Conservation (phyloP, 2,797 vertebrate species). For the Enteromius afrohamiltoni region DNA sequence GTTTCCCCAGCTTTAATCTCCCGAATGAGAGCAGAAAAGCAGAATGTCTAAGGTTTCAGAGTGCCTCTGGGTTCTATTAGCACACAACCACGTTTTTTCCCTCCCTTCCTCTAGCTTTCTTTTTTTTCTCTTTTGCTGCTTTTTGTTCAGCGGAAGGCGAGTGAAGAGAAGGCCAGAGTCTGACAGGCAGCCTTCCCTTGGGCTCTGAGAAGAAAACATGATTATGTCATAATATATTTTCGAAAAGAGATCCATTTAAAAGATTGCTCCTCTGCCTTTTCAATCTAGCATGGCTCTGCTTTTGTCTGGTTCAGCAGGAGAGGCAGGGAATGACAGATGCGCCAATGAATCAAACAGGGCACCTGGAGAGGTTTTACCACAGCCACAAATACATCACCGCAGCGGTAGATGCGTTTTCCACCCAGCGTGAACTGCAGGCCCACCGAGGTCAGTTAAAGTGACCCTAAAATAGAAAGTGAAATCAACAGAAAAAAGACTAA, state of each 20-base stretch:
- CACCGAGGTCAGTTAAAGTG: slow-evolving; percentile 37
- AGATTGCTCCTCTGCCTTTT: slow-evolving; percentile 77
- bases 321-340: slow-evolving; percentile 70
- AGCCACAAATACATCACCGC: slow-evolving; percentile 47
- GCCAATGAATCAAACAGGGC: slow-evolving; percentile 71
- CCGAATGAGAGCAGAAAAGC: slow-evolving; percentile 78
- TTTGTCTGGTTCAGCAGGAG: slow-evolving; percentile 72
- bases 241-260: slow-evolving; percentile 80
- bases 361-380: slow-evolving; percentile 69
- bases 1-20: slow-evolving; percentile 85
- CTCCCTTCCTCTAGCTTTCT: background rate
- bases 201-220: slow-evolving; percentile 80
- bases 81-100: slow-evolving; percentile 79
- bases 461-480: slow-evolving; percentile 26
- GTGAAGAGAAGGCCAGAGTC: slow-evolving; percentile 72
- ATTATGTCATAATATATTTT: slow-evolving; percentile 86
- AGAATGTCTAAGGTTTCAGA: slow-evolving; percentile 81
- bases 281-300: slow-evolving; percentile 74
- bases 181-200: slow-evolving; percentile 77
- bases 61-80: slow-evolving; percentile 84
- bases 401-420: slow-evolving; percentile 56
- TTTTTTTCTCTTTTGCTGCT: slow-evolving; percentile 18
- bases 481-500: background rate
- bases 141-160: slow-evolving; percentile 62
- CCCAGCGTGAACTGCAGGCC: slow-evolving; percentile 13